phyloP scores from a whole-genome alignment of 1,140 invertebrate genomes.

The Eueides isabella region DNA sequence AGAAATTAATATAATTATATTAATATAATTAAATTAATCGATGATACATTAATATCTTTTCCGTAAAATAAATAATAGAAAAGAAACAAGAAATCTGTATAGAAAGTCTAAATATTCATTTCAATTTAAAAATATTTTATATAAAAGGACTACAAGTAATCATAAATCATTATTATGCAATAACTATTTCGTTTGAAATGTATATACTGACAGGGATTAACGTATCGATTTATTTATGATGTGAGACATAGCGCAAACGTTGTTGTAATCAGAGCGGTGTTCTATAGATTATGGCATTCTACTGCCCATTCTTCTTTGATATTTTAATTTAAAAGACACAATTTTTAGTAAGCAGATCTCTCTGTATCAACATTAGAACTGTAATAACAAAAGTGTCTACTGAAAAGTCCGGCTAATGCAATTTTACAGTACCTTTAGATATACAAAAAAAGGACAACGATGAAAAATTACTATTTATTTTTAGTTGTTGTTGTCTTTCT shows the following conservation, averaged over 20 bases:
- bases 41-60: no score
- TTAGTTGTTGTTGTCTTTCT: no score
- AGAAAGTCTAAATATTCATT: background rate
- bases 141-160: background rate
- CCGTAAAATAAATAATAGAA: background rate
- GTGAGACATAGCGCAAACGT: background rate
- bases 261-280: background rate
- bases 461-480: no score
- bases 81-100: background rate
- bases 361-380: no score
- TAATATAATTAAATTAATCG: no score
- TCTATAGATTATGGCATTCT: conserved; percentile 6
- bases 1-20: no score
- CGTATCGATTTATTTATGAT: conserved; percentile 5
- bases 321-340: no score
- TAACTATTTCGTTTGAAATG: conserved; percentile 4
- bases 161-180: conserved; percentile 1
- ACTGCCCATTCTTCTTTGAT: background rate
- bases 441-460: no score
- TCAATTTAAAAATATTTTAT: background rate
- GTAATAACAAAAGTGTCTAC: no score
- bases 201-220: background rate
- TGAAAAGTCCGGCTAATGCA: no score
- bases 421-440: no score
- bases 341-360: no score